phyloP scores from a whole-genome alignment of 2,888 invertebrate species.

The Lepidochitona cinerea region DNA sequence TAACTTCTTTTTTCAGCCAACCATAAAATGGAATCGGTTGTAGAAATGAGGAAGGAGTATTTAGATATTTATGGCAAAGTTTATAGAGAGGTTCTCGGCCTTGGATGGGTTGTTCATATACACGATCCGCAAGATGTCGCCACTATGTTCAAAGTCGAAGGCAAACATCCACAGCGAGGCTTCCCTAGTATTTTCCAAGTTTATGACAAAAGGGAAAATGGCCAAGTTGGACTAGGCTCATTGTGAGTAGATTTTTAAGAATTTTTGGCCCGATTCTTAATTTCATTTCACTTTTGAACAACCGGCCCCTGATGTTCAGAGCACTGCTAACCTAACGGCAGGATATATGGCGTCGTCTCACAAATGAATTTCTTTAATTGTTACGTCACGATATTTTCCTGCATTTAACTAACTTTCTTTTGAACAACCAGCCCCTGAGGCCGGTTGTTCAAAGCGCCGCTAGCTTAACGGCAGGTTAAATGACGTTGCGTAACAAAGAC shows the following conservation, averaged over 20 bases:
- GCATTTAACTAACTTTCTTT: too few relatives aligned
- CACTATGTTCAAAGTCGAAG: slow-evolving; percentile 12
- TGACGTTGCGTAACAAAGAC: too few relatives aligned
- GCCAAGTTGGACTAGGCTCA: not conserved
- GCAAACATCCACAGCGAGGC: slow-evolving; percentile 11
- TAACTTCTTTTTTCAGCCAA: slow-evolving; percentile 9
- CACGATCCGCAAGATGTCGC: slow-evolving; percentile 14
- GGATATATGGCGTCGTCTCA: too few relatives aligned
- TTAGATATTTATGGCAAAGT: not conserved
- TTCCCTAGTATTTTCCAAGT: slow-evolving; percentile 1
- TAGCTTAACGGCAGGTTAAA: too few relatives aligned
- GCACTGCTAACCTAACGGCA: too few relatives aligned
- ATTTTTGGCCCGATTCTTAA: too few relatives aligned
- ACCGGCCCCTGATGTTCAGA: too few relatives aligned
- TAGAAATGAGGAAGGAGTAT: not conserved
- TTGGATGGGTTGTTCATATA: slow-evolving; percentile 6
- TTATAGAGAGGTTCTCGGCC: not conserved
- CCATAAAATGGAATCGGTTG: not conserved
- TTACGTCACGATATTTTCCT: too few relatives aligned
- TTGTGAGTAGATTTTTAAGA: not conserved
- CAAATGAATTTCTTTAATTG: too few relatives aligned
- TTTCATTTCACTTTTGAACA: too few relatives aligned
- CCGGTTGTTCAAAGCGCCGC: too few relatives aligned
- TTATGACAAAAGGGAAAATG: not conserved
- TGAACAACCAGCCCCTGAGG: too few relatives aligned